phyloP scores from a whole-genome alignment of 2,113 vertebrate genomes.

The Crotalus helleri region DNA sequence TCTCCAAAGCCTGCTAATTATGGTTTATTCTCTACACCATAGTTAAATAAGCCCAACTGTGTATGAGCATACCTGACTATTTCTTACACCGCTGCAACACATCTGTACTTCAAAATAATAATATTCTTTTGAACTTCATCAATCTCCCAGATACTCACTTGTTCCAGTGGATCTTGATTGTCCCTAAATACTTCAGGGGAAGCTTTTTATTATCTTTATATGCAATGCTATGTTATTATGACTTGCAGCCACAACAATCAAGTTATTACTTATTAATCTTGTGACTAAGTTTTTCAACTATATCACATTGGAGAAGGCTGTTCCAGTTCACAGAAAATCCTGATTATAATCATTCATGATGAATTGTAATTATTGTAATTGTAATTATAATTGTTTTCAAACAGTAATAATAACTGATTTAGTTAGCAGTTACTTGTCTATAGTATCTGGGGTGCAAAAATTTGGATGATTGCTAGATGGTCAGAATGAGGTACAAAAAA shows the following conservation, averaged over 20 bases:
- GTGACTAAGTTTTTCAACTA: background rate
- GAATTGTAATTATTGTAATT: background rate
- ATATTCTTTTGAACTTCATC: background rate
- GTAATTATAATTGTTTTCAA: background rate
- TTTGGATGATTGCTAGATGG: background rate
- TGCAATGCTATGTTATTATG: background rate
- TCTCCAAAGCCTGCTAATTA: background rate
- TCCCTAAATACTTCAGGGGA: background rate
- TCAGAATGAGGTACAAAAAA: background rate
- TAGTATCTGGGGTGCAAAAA: background rate
- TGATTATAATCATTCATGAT: background rate
- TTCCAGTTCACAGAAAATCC: background rate
- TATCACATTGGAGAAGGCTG: background rate
- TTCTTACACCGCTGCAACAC: background rate
- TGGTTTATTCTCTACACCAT: background rate
- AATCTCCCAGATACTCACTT: background rate
- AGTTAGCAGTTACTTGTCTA: background rate
- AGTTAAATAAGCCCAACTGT: background rate
- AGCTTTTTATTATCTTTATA: background rate
- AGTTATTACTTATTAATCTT: background rate
- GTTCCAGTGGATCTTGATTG: background rate
- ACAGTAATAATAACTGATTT: background rate
- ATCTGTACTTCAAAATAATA: background rate
- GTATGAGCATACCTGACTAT: background rate
- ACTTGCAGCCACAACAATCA: background rate